Conservation (phyloP, 2,888 invertebrate genomes). For the Cheiracanthium punctorium region DNA sequence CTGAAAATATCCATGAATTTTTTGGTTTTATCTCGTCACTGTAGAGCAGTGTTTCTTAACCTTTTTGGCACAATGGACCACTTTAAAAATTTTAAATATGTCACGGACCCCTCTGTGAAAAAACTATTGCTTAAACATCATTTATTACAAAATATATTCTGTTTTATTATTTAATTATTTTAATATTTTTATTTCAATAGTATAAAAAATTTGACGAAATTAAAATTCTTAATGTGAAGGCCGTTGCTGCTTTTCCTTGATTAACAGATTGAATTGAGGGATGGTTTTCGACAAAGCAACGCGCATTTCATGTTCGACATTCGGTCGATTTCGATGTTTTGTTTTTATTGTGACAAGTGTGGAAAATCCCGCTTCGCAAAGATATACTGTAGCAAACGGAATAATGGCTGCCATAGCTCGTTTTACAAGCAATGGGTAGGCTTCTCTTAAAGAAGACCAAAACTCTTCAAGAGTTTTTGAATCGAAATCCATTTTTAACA, state of each 20-base stretch:
- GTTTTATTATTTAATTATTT: too few species aligned
- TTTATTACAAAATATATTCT: constrained; percentile 12
- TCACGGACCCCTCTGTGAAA: constrained; percentile 49
- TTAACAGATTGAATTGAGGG: constrained; percentile 47
- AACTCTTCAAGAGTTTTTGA: too few species aligned
- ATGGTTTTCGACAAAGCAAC: constrained; percentile 44
- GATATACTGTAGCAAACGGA: constrained; percentile 27
- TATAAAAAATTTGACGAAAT: too few species aligned
- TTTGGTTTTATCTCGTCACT: too few species aligned
- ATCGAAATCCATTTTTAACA: too few species aligned
- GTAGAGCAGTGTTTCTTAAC: constrained; percentile 50
- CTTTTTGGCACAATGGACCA: constrained; percentile 55
- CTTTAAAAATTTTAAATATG: constrained; percentile 53
- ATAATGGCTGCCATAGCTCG: constrained; percentile 32
- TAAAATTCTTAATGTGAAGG: too few species aligned
- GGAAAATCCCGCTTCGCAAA: constrained; percentile 23
- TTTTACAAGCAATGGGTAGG: constrained; percentile 27
- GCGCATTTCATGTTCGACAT: constrained; percentile 44
- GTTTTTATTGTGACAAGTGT: constrained; percentile 22
- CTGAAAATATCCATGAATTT: too few species aligned
- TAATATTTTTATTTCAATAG: too few species aligned
- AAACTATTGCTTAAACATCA: constrained; percentile 28
- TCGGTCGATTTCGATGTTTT: too few species aligned
- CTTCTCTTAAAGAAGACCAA: constrained; percentile 30
- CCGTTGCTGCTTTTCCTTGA: constrained; percentile 51